A percentile compares a stretch with the other conserved stretches of the same genome.
These are phyloP conservation scores for Labia minor DNA, from an alignment of 2,888 invertebrate genomes.

Conservation along the genomic window DNA sequence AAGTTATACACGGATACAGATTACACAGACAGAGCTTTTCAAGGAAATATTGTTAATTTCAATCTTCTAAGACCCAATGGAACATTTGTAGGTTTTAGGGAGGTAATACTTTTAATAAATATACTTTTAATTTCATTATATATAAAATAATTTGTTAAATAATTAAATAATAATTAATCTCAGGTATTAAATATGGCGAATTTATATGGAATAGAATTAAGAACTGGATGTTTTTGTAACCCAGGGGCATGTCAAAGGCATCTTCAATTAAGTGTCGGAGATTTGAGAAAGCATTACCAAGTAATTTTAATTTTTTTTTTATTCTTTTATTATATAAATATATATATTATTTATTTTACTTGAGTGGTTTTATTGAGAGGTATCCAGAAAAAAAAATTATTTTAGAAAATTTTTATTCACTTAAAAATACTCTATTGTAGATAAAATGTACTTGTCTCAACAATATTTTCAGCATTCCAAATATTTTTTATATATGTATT, in stretches of 20 bases:
- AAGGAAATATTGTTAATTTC: constrained; percentile 83
- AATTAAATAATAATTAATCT: constrained; percentile 26
- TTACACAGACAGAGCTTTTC: constrained; percentile 48
- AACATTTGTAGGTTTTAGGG: constrained; percentile 74
- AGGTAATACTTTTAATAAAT: constrained; percentile 40
- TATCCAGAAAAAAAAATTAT: too few species aligned
- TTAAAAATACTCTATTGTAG: too few species aligned
- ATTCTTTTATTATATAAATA: neutral
- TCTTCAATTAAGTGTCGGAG: constrained; percentile 53
- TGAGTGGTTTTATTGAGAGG: too few species aligned
- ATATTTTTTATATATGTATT: too few species aligned
- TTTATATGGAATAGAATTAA: constrained; percentile 69
- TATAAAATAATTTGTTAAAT: neutral
- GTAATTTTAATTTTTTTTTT: constrained; percentile 33
- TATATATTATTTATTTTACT: neutral
- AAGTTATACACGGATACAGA: constrained; percentile 62
- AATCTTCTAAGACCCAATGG: constrained; percentile 71
- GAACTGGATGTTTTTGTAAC: constrained; percentile 96
- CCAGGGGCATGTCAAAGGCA: constrained; percentile 85
- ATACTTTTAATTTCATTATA: constrained; percentile 14
- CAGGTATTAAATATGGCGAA: constrained; percentile 83
- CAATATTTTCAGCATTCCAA: too few species aligned
- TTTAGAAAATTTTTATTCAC: too few species aligned
- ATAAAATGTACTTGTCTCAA: too few species aligned
- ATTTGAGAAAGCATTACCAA: constrained; percentile 65